Evolutionary conservation across 2,797 vertebrate species (phyloP).

Genomic region (Caiman crocodilus): DNA sequence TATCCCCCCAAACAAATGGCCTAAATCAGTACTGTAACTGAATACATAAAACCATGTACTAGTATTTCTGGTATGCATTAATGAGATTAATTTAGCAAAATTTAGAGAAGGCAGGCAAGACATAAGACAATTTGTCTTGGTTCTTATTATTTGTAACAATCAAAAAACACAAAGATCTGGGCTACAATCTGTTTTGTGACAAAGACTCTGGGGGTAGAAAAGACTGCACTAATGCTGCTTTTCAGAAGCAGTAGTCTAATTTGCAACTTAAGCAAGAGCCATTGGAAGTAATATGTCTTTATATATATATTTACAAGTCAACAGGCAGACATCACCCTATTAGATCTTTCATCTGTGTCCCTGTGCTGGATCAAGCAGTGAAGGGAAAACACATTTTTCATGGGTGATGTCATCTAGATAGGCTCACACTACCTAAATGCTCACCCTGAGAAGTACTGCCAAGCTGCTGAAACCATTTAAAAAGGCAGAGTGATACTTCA

Average conservation of each 20-base stretch:
- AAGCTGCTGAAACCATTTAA: conserved; percentile 25
- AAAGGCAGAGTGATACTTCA: conserved; percentile 28
- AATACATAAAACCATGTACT: neutral
- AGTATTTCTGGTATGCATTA: conserved; percentile 34
- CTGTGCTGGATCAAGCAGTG: neutral
- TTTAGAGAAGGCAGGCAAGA: conserved; percentile 24
- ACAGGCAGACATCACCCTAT: neutral
- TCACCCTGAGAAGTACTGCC: neutral
- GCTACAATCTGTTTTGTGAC: conserved; percentile 4
- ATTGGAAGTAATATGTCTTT: neutral
- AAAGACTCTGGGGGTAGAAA: conserved; percentile 28
- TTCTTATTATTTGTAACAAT: conserved; percentile 6
- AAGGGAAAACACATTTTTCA: conserved; percentile 33
- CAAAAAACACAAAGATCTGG: neutral
- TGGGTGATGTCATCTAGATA: conserved; percentile 12
- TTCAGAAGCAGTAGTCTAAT: neutral
- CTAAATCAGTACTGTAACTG: conserved; percentile 35
- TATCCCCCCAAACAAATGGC: conserved; percentile 14
- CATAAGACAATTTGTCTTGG: conserved; percentile 2
- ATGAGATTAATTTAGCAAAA: neutral
- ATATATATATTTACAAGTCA: conserved; percentile 28
- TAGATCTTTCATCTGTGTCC: conserved; percentile 44
- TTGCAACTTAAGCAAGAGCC: conserved; percentile 6
- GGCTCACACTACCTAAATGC: neutral
- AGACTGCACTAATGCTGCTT: neutral